Percentiles rank a stretch among this genome's conserved stretches.
Conservation (phyloP, 2,797 vertebrate genomes). For the Hirundo rustica region DNA sequence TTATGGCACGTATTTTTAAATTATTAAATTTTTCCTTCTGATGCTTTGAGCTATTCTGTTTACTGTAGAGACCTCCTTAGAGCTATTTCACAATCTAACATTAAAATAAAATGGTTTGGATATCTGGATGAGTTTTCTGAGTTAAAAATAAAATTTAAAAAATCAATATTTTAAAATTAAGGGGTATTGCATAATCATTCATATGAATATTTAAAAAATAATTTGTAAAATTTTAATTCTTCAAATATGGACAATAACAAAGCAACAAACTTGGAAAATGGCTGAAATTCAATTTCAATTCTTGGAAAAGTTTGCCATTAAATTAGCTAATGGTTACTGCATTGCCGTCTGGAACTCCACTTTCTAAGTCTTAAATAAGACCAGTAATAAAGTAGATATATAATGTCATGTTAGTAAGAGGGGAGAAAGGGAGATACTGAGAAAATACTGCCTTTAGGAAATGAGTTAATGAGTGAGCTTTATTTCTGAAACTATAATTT, state of each 20-base stretch:
- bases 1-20: background rate
- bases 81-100: background rate
- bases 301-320: background rate
- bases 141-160: background rate
- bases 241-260: background rate
- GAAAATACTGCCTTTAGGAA: background rate
- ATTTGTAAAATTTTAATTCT: background rate
- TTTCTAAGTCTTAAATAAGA: slow-evolving; percentile 6
- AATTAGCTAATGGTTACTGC: background rate
- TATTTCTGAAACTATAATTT: background rate
- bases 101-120: background rate
- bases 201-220: background rate
- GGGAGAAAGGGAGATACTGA: background rate
- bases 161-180: background rate
- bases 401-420: background rate
- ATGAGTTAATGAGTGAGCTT: background rate
- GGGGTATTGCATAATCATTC: background rate
- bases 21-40: background rate
- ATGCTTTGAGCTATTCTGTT: background rate
- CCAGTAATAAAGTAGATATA: background rate
- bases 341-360: background rate
- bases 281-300: background rate
- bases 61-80: background rate
- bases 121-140: background rate
- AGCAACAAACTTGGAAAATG: background rate